Conservation (phyloP, 2,797 vertebrate species). For the Pangasius mekongensis region DNA sequence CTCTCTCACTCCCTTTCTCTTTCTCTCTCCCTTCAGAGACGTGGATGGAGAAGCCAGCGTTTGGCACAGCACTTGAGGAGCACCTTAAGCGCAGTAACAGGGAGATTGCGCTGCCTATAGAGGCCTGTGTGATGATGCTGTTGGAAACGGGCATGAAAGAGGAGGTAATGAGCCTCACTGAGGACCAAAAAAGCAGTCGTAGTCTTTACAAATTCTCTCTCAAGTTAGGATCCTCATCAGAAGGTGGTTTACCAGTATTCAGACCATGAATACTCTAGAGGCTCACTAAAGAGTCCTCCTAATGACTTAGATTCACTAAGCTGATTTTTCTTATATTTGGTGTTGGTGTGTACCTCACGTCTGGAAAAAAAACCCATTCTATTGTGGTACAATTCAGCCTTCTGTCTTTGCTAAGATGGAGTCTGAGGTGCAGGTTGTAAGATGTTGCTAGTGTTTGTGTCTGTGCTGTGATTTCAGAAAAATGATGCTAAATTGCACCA, state of each 20-base stretch:
- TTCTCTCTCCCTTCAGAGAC: slow-evolving; percentile 75
- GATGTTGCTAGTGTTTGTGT: background rate
- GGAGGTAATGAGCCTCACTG: slow-evolving; percentile 78
- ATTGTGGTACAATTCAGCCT: background rate
- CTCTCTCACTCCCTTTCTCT: background rate
- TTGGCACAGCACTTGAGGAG: slow-evolving; percentile 89
- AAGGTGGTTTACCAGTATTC: background rate
- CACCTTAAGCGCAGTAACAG: slow-evolving; percentile 92
- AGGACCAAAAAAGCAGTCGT: background rate
- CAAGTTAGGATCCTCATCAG: background rate
- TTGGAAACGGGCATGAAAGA: slow-evolving; percentile 97
- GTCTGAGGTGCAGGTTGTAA: background rate
- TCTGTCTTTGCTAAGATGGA: background rate
- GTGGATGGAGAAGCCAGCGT: slow-evolving; percentile 95
- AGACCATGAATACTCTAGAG: background rate
- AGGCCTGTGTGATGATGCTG: slow-evolving; percentile 98
- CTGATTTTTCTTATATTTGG: background rate
- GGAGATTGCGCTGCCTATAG: slow-evolving; percentile 91
- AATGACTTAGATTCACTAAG: background rate
- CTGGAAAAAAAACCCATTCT: background rate
- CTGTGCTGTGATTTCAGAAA: background rate
- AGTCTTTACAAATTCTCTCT: background rate
- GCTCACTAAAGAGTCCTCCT: background rate
- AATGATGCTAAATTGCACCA: background rate
- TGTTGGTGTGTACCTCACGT: background rate